Evolutionary conservation across 2,113 vertebrate species (phyloP), one percentile per base, ranked within the genome.

Genomic region (Vulpes ferrilata): DNA sequence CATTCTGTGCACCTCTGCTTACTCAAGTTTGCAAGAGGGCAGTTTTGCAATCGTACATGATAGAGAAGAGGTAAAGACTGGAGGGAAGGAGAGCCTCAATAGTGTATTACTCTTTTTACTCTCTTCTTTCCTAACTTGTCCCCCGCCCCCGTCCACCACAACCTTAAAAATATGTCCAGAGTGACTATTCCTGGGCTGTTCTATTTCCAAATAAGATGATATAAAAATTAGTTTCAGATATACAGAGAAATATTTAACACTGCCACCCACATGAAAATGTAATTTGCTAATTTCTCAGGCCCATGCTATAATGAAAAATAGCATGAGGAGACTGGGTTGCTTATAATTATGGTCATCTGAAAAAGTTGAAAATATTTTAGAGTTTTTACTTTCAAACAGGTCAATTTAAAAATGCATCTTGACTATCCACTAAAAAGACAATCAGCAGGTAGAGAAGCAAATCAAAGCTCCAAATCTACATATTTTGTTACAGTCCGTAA

Each of bases 211-310:
- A 79, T 82, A 86, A 88, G 64, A 95, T 38, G 22, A 97, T 48
- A 2, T 30, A 92, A 84, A 53, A 97, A 96, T 88, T 57, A 93
- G 23, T 32, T 74, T 95, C 69, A 91, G 67, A 93, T 90, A 81
- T 55, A 43, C 59, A 94, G 15, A 55, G 13, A 85, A 90, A 32
- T 59, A 87, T 86, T 96, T 90, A 92, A 74, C 35, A 88, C 13
- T 78, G 13, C 69, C 60, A 2, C 69, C 71, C 15, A 96, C 27
- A 74, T 76, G 90, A 87, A 92, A 95, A 83, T 95, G 73, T 86
- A 95, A 97, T 76, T 96, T 96, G 67, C 65, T 91, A 91, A 59
- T 93, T 83, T 97, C 73, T 74, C 48, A 94, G 80, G 90, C 76
- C 97, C 19, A 83, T 80, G 22, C 22, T 92, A 22, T 64, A 51